phyloP scores from a whole-genome alignment of 2,888 invertebrate species.

The Argyresthia goedartella region DNA sequence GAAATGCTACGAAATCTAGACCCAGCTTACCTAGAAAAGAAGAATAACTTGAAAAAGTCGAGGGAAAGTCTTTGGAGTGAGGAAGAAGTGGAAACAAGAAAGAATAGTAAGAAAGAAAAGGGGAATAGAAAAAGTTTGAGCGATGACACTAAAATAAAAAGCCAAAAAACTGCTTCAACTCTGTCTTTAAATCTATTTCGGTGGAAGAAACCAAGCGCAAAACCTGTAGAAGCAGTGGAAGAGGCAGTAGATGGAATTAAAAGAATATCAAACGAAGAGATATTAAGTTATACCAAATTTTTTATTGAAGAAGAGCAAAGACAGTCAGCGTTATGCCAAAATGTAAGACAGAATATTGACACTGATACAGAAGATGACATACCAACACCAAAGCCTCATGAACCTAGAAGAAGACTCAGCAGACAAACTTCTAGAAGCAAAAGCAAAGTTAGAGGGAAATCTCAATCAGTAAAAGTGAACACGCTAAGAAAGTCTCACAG shows the following conservation, averaged over 20 bases:
- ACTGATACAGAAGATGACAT: slow-evolving; percentile 48
- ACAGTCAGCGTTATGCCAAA: slow-evolving; percentile 28
- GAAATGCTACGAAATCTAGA: slow-evolving; percentile 59
- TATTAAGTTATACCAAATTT: slow-evolving; percentile 43
- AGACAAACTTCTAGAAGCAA: slow-evolving; percentile 60
- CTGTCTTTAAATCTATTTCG: slow-evolving; percentile 54
- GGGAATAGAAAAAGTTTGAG: slow-evolving; percentile 41
- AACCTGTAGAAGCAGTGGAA: slow-evolving; percentile 49
- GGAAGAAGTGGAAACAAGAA: slow-evolving; percentile 52
- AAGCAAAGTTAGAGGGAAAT: slow-evolving; percentile 58
- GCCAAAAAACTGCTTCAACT: neutral
- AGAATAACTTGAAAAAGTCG: slow-evolving; percentile 56
- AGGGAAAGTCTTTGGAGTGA: slow-evolving; percentile 64
- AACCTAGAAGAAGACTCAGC: slow-evolving; percentile 53
- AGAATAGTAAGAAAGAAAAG: slow-evolving; percentile 50
- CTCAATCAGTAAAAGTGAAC: slow-evolving; percentile 55
- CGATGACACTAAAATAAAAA: slow-evolving; percentile 35
- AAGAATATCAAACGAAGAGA: slow-evolving; percentile 34
- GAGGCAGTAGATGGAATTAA: slow-evolving; percentile 36
- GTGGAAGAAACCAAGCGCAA: slow-evolving; percentile 49
- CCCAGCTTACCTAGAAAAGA: slow-evolving; percentile 48
- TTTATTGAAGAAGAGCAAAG: slow-evolving; percentile 56
- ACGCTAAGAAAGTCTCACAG: slow-evolving; percentile 58
- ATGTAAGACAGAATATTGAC: slow-evolving; percentile 31
- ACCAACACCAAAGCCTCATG: slow-evolving; percentile 40